These are phyloP conservation scores for Agrilus planipennis DNA, from an alignment of 1,140 invertebrate species.

Conservation along the genomic window DNA sequence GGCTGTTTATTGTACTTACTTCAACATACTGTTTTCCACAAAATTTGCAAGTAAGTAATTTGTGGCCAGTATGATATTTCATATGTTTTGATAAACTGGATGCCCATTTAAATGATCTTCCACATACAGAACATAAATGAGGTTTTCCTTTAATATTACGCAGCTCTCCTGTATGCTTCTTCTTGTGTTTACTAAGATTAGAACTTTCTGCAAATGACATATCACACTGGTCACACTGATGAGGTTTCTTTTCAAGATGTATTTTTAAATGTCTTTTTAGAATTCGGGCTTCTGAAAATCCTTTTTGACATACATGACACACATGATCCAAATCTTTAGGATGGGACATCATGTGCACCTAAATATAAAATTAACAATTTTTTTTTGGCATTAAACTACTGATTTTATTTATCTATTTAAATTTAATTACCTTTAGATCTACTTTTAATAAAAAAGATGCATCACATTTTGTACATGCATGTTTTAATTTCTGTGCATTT, in stretches of 20 bases:
- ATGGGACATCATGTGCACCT: conserved; percentile 32
- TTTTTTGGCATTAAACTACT: background rate
- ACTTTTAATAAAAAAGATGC: conserved; percentile 29
- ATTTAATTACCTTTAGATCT: conserved; percentile 25
- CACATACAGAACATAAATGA: conserved; percentile 36
- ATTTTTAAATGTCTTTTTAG: conserved; percentile 37
- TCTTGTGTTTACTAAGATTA: conserved; percentile 38
- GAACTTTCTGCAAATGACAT: conserved; percentile 41
- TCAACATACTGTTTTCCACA: conserved; percentile 37
- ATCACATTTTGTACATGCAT: conserved; percentile 30
- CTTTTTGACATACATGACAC: conserved; percentile 39
- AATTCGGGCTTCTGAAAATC: conserved; percentile 36
- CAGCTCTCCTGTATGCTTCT: conserved; percentile 39
- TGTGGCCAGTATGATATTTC: conserved; percentile 37
- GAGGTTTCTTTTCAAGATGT: conserved; percentile 34
- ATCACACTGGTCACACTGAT: conserved; percentile 38
- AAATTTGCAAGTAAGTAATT: conserved; percentile 31
- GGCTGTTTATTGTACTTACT: no score
- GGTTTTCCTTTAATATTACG: conserved; percentile 35
- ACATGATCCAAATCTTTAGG: conserved; percentile 27
- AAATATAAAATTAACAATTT: background rate
- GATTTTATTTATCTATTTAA: background rate
- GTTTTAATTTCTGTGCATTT: conserved; percentile 19
- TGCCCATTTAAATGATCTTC: conserved; percentile 35
- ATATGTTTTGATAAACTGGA: conserved; percentile 37